These are phyloP conservation scores for Gallinago jamesoni DNA, from an alignment of 2,113 vertebrate species.

Conservation along the genomic window DNA sequence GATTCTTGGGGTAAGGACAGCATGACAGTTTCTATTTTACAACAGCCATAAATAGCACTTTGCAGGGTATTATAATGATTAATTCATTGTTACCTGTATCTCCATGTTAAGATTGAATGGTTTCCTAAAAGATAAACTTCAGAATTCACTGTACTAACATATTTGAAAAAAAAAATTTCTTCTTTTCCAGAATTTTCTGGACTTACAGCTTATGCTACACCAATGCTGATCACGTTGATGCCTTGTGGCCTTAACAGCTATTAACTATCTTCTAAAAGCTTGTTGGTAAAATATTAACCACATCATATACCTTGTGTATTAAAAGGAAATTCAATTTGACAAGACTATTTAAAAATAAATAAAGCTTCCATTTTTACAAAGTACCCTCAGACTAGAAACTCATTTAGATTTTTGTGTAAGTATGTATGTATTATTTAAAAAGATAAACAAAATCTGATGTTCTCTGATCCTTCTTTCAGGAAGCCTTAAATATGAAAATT, in stretches of 20 bases:
- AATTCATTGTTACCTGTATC: background rate
- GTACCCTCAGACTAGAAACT: background rate
- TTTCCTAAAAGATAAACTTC: background rate
- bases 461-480: slow-evolving; percentile 7
- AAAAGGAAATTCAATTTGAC: slow-evolving; percentile 1
- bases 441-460: slow-evolving; percentile 5
- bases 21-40: background rate
- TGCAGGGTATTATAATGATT: background rate
- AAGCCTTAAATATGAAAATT: slow-evolving; percentile 56
- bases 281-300: slow-evolving; percentile 26
- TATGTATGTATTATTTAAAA: slow-evolving; percentile 39
- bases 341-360: slow-evolving; percentile 31
- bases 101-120: background rate
- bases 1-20: background rate
- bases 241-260: background rate
- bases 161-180: background rate
- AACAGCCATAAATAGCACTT: background rate
- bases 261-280: background rate
- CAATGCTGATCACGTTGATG: background rate
- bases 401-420: slow-evolving; percentile 24
- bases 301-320: background rate
- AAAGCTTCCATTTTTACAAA: background rate
- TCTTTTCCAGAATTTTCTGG: background rate
- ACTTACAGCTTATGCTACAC: background rate
- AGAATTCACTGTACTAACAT: background rate